Conservation (phyloP, 2,113 vertebrate species). For the Piaya cayana region DNA sequence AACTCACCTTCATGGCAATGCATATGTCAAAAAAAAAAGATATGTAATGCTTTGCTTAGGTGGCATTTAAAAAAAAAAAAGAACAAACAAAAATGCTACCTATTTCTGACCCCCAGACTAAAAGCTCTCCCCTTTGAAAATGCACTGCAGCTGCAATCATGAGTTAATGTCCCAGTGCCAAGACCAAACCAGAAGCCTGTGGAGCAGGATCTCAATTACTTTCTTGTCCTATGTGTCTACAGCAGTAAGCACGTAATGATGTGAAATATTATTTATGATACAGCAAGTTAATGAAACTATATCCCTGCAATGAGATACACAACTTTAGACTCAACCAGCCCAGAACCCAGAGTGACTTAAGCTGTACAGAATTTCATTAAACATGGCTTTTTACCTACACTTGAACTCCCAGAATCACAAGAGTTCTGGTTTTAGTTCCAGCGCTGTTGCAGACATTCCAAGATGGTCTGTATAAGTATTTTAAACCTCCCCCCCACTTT, state of each 20-base stretch:
- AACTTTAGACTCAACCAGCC: background rate
- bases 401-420: background rate
- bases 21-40: background rate
- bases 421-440: background rate
- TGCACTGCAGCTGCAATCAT: background rate
- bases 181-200: background rate
- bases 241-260: slow-evolving; percentile 1
- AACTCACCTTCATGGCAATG: background rate
- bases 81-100: background rate
- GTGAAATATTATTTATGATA: background rate
- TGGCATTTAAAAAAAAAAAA: background rate
- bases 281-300: background rate
- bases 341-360: background rate
- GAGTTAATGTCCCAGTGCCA: background rate
- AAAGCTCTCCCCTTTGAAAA: background rate
- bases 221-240: background rate
- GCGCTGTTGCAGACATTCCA: background rate
- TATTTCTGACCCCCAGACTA: background rate
- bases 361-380: background rate
- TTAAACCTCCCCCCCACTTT: background rate
- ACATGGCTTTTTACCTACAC: background rate
- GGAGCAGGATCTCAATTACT: slow-evolving; percentile 1
- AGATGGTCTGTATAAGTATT: background rate
- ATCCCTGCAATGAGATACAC: background rate
- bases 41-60: background rate